A percentile compares a stretch with the other conserved stretches of the same genome.
Conservation (phyloP, 1,140 invertebrate genomes). For the Drosophila ogumai region DNA sequence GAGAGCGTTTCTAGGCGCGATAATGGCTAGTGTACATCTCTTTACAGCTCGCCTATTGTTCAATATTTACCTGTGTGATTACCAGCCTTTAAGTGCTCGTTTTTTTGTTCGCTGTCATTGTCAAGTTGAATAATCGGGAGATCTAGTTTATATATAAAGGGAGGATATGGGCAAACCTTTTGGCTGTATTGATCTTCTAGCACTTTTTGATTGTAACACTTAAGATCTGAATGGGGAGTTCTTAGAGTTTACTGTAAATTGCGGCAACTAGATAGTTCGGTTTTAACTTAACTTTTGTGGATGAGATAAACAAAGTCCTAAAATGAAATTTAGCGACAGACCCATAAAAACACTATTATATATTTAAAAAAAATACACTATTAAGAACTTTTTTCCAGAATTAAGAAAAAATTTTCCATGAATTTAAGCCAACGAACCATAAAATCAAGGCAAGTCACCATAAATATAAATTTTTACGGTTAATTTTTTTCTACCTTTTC, state of each 20-base stretch:
- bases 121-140: slow-evolving; percentile 34
- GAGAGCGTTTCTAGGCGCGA: slow-evolving; percentile 18
- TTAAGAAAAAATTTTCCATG: no score
- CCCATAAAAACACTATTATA: no score
- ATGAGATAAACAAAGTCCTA: no score
- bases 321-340: no score
- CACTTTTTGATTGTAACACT: not conserved
- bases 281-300: no score
- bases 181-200: slow-evolving; percentile 1
- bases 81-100: slow-evolving; percentile 39
- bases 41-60: slow-evolving; percentile 30
- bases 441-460: no score
- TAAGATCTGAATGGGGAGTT: not conserved
- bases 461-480: no score
- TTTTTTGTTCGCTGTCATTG: slow-evolving; percentile 16
- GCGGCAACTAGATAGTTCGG: not conserved
- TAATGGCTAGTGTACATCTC: slow-evolving; percentile 30
- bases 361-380: no score
- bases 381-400: no score
- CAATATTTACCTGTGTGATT: slow-evolving; percentile 34
- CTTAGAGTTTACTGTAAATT: not conserved
- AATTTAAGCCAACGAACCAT: no score
- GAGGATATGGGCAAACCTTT: slow-evolving; percentile 8
- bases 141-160: slow-evolving; percentile 10
- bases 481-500: no score